These are phyloP conservation scores for Epizoanthus stellaris DNA, from an alignment of 92 coral and sea anemone genomes.

Conservation along the genomic window DNA sequence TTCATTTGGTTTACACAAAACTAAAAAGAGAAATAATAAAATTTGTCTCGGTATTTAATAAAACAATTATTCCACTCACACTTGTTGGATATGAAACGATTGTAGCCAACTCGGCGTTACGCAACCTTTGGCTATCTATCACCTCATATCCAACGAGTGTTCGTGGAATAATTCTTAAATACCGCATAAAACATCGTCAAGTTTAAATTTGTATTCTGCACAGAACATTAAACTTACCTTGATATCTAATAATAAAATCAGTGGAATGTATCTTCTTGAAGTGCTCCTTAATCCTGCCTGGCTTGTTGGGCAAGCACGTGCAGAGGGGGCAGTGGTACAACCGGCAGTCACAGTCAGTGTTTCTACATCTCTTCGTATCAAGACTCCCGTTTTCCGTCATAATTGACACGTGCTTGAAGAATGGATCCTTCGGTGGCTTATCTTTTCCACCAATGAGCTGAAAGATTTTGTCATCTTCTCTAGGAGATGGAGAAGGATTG, in stretches of 20 bases:
- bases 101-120: too few relatives aligned
- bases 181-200: too few relatives aligned
- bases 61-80: too few relatives aligned
- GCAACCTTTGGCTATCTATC: too few relatives aligned
- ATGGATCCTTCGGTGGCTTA: slow-evolving; percentile 52
- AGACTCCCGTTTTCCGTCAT: slow-evolving; percentile 58
- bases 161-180: too few relatives aligned
- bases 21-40: too few relatives aligned
- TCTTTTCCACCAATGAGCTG: slow-evolving; percentile 66
- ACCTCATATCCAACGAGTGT: too few relatives aligned
- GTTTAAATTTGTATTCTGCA: too few relatives aligned
- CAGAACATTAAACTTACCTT: slow-evolving; percentile 53
- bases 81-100: too few relatives aligned
- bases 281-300: slow-evolving; percentile 89
- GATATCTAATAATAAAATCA: slow-evolving; percentile 83
- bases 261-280: slow-evolving; percentile 84
- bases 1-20: too few relatives aligned
- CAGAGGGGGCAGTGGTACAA: slow-evolving; percentile 90
- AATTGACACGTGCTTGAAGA: slow-evolving; percentile 75
- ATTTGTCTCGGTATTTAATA: too few relatives aligned
- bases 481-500: slow-evolving; percentile 45
- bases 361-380: slow-evolving; percentile 70
- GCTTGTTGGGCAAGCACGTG: slow-evolving; percentile 88
- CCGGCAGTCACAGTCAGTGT: slow-evolving; percentile 89
- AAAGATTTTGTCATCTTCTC: slow-evolving; percentile 81